These are phyloP conservation scores for Aleiodes leptofemur DNA, from an alignment of 2,888 invertebrate genomes.

Conservation along the genomic window DNA sequence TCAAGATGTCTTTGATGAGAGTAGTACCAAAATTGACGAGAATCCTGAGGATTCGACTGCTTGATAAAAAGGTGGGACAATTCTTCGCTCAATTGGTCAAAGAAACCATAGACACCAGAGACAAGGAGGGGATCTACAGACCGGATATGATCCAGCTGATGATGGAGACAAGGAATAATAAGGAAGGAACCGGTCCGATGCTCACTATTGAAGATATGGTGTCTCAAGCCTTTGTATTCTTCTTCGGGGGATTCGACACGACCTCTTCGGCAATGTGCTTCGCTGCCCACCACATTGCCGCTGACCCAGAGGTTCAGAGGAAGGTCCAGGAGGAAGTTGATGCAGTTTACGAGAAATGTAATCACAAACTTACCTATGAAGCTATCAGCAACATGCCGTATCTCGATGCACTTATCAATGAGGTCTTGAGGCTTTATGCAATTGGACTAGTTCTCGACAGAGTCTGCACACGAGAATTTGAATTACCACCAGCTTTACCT, in stretches of 20 bases:
- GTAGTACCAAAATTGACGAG: constrained; percentile 55
- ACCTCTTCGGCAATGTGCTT: constrained; percentile 64
- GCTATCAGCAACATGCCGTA: constrained; percentile 76
- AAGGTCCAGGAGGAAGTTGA: constrained; percentile 71
- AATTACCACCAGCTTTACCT: constrained; percentile 62
- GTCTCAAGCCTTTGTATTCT: constrained; percentile 74
- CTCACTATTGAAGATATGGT: constrained; percentile 71
- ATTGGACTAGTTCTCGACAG: constrained; percentile 63
- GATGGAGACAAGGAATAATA: constrained; percentile 72
- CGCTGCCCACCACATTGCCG: constrained; percentile 61
- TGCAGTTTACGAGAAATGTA: constrained; percentile 56
- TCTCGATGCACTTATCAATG: constrained; percentile 77
- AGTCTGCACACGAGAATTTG: constrained; percentile 61
- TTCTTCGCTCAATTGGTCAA: constrained; percentile 59
- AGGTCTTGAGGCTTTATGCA: constrained; percentile 65
- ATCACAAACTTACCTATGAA: constrained; percentile 72
- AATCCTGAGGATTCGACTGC: constrained; percentile 48
- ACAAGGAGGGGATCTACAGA: constrained; percentile 64
- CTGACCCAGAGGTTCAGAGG: constrained; percentile 75
- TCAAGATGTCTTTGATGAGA: constrained; percentile 53
- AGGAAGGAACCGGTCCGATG: constrained; percentile 40
- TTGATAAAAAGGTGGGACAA: constrained; percentile 37
- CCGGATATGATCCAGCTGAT: constrained; percentile 79
- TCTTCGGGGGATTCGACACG: constrained; percentile 68
- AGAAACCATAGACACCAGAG: constrained; percentile 57